Evolutionary conservation across 35 echinoderm and acorn worm genomes (phyloP).

Genomic region (Ophioderma brevispina): DNA sequence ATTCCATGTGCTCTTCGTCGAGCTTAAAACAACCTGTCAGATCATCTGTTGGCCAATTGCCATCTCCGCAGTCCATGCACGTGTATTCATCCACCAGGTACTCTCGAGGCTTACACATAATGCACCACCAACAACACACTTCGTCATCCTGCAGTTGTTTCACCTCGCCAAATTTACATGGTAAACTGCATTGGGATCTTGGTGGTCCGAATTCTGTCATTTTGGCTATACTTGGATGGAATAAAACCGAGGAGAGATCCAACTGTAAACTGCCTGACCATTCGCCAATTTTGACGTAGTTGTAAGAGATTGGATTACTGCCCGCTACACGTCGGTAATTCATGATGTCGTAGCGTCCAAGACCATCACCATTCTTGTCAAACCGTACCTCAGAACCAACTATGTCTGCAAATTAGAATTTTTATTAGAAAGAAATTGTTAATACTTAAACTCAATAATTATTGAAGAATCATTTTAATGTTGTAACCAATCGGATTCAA

Average conservation of each 20-base stretch:
- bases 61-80: conserved; percentile 67
- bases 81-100: conserved; percentile 83
- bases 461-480: no score
- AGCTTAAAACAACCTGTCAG: conserved; percentile 73
- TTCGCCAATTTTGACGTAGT: conserved; percentile 73
- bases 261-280: conserved; percentile 69
- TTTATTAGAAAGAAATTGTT: no score
- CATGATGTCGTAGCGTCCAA: conserved; percentile 96
- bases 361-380: conserved; percentile 84
- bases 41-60: conserved; percentile 77
- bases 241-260: conserved; percentile 27
- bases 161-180: conserved; percentile 78
- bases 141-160: conserved; percentile 84
- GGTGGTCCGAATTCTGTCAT: conserved; percentile 20
- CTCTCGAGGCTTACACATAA: conserved; percentile 66
- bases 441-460: no score
- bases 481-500: no score
- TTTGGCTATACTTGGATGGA: conserved; percentile 56
- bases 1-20: conserved; percentile 70
- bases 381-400: conserved; percentile 74
- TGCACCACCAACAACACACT: conserved; percentile 89
- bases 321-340: conserved; percentile 63
- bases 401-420: conserved; percentile 89
- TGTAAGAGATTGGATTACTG: conserved; percentile 20
- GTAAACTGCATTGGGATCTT: conserved; percentile 86